Evolutionary conservation across 2,888 invertebrate species (phyloP), one percentile per base, ranked within the genome.

Genomic region (Charanyca ferruginea): DNA sequence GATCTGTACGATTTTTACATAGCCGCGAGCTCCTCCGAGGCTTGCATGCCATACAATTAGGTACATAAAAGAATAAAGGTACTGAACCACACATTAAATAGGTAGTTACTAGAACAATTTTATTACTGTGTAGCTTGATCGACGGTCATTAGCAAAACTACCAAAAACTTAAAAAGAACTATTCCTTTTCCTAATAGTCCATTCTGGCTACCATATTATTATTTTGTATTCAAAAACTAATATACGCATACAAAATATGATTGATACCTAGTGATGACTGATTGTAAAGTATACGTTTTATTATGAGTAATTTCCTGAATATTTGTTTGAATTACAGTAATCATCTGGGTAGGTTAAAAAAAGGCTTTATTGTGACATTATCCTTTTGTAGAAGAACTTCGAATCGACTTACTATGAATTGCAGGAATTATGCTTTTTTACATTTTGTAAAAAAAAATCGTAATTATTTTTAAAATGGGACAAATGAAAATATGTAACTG

Each of bases 181-280:
- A 44, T 76, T 63, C 18, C 23, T 59, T 51, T 18, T 7, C 8
- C 0, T 55, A 77, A 77, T 44, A 51, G 6, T n/a, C 47, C n/a
- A 59, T 55, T 64, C n/a, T 20, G 3, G 16, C 13, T 18, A 41
- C n/a, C 32, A n/a, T 63, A 52, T 57, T 5, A 77, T 73, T 71
- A 73, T 73, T 71, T 70, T 54, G 16, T 71, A 58, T 54, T 70
- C 57, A 76, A 5, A 38, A 57, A 57, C 22, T 5, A 42, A 38
- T 60, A 9, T 16, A 44, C 13, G 44, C 11, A 48, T 55, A 38
- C 2, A 9, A 49, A 25, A 49, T 35, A 35, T 0, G 4, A 20
- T 28, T 38, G 3, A 22, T 32, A 54, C 7, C 5, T 28, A 9
- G 9, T 1, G 42, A 65, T 22, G 22, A 55, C 20, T 57, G 45